Percentiles rank a stretch among this genome's conserved stretches.
Evolutionary conservation across 2,888 invertebrate species (phyloP).

Genomic region (Torymus auratus): DNA sequence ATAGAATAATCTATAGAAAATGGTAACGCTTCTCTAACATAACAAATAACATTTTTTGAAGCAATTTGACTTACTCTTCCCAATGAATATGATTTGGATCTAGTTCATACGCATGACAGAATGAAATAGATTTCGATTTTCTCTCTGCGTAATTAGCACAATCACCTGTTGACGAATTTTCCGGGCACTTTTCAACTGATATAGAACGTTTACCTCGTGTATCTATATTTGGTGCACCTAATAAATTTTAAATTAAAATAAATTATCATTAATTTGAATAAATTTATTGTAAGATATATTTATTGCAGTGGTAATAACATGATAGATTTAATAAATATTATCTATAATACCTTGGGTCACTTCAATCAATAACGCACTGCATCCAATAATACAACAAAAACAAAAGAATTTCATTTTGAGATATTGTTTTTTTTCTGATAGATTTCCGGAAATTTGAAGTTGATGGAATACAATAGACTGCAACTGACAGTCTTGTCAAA

Average conservation of each 20-base stretch:
- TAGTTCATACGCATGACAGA: no score
- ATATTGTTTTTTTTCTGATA: background rate
- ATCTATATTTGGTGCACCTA: background rate
- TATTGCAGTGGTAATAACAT: no score
- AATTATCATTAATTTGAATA: no score
- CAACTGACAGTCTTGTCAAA: no score
- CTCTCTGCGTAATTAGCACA: slow-evolving; percentile 19
- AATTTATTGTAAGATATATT: background rate
- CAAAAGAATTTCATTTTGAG: background rate
- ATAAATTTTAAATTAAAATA: background rate
- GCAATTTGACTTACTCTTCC: no score
- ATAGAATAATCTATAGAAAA: background rate
- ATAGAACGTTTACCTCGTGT: slow-evolving; percentile 32
- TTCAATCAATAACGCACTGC: background rate
- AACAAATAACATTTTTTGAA: no score
- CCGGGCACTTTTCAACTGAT: slow-evolving; percentile 24
- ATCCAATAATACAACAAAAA: background rate
- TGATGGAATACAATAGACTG: no score
- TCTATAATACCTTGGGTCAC: no score
- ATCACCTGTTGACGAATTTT: background rate
- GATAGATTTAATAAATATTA: no score
- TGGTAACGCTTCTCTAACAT: no score
- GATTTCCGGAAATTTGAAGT: no score
- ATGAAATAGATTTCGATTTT: background rate
- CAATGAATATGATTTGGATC: no score